Evolutionary conservation across 2,113 vertebrate genomes (phyloP).

Genomic region (Zapus hudsonius): DNA sequence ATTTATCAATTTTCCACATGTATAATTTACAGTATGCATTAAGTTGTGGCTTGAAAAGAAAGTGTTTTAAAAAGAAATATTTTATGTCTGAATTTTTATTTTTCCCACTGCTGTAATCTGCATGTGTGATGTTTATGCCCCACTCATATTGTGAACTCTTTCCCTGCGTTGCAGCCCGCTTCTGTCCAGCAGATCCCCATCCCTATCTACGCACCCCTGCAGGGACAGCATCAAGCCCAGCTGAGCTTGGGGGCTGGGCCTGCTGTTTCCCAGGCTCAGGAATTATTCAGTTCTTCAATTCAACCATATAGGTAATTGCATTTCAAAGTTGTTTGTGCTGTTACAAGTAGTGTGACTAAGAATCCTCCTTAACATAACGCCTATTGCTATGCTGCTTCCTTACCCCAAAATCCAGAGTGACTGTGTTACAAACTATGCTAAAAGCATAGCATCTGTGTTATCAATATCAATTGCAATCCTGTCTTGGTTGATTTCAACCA

Average conservation of each 20-base stretch:
- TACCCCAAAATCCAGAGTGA: not conserved
- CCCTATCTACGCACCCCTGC: constrained; percentile 95
- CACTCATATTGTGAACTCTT: not conserved
- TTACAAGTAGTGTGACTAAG: not conserved
- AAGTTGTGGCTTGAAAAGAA: not conserved
- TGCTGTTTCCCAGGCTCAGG: constrained; percentile 96
- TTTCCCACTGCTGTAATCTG: not conserved
- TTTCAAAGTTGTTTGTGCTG: not conserved
- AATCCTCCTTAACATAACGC: not conserved
- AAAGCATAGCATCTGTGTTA: not conserved
- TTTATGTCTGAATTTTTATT: not conserved
- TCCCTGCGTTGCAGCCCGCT: constrained; percentile 85
- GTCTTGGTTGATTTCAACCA: not conserved
- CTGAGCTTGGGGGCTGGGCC: constrained; percentile 93
- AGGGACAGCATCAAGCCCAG: constrained; percentile 94
- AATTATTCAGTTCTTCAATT: constrained; percentile 95
- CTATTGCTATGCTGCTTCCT: not conserved
- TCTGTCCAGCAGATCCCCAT: constrained; percentile 98
- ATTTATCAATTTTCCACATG: not conserved
- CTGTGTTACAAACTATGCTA: not conserved
- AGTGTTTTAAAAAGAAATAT: not conserved
- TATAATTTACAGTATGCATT: not conserved
- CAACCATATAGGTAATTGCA: constrained; percentile 93
- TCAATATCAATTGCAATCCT: not conserved
- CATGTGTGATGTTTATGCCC: not conserved